Percentiles rank a stretch among this genome's conserved stretches.
phyloP scores from a whole-genome alignment of 23 tunicate genomes.

The Halocynthia aurantium region DNA sequence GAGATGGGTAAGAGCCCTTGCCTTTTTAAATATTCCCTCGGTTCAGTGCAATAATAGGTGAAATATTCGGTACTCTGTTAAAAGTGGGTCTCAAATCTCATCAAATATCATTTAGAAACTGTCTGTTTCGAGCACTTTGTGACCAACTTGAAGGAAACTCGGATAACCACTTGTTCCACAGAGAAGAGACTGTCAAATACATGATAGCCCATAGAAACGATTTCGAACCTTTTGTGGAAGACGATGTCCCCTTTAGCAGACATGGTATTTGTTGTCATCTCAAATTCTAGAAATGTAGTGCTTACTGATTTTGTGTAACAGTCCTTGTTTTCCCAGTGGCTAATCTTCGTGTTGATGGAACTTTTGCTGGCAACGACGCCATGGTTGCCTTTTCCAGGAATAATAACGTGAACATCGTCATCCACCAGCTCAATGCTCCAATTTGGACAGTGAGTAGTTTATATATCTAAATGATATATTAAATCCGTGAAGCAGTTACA shows the following conservation, averaged over 20 bases:
- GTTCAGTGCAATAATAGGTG: neutral
- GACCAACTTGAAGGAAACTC: slow-evolving; percentile 71
- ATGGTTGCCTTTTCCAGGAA: slow-evolving; percentile 78
- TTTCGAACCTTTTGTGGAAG: slow-evolving; percentile 83
- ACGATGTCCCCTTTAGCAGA: slow-evolving; percentile 40
- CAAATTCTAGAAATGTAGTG: neutral
- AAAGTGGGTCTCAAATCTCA: neutral
- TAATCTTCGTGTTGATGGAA: slow-evolving; percentile 43
- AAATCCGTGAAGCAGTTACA: too few relatives aligned
- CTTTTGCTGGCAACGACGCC: slow-evolving; percentile 81
- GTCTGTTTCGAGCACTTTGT: slow-evolving; percentile 75
- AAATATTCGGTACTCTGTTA: too few relatives aligned
- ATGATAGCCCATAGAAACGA: slow-evolving; percentile 54
- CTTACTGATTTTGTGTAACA: neutral
- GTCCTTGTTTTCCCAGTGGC: slow-evolving; percentile 23
- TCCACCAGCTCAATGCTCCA: slow-evolving; percentile 69
- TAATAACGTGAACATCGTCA: slow-evolving; percentile 43
- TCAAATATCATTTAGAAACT: slow-evolving; percentile 30
- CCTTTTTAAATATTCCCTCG: neutral
- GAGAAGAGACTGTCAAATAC: slow-evolving; percentile 46
- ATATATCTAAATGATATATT: too few relatives aligned
- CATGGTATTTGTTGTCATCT: slow-evolving; percentile 32
- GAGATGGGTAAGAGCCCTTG: slow-evolving; percentile 42
- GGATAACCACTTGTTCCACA: slow-evolving; percentile 26
- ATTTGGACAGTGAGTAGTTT: slow-evolving; percentile 55